phyloP scores from a whole-genome alignment of 2,113 vertebrate species.

The Fregetta grallaria region DNA sequence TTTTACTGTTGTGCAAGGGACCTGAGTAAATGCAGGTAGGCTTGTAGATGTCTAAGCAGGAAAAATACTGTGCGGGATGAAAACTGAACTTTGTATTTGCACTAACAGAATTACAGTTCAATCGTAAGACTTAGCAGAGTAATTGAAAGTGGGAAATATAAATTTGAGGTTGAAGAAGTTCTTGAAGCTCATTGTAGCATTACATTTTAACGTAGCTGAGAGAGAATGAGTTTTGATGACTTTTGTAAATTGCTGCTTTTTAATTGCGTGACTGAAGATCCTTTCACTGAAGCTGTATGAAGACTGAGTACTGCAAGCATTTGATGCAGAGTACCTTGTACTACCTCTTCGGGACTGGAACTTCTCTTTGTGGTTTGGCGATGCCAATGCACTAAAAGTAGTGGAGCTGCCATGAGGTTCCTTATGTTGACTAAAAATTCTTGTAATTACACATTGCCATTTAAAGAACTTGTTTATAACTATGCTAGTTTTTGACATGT shows the following conservation, averaged over 20 bases:
- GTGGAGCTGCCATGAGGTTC: not conserved
- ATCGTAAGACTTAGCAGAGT: not conserved
- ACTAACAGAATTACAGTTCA: not conserved
- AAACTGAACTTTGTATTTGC: slow-evolving; percentile 4
- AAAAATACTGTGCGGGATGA: not conserved
- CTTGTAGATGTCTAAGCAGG: not conserved
- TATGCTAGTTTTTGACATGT: not conserved
- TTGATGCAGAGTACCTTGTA: not conserved
- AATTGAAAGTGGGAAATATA: not conserved
- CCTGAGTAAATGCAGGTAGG: not conserved
- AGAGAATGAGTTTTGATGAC: not conserved
- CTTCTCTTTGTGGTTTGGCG: not conserved
- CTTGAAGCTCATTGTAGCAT: not conserved
- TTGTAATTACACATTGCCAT: not conserved
- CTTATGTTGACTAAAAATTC: not conserved
- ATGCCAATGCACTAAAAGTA: not conserved
- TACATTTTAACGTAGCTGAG: not conserved
- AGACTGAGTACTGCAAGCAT: rapidly evolving
- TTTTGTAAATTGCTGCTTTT: not conserved
- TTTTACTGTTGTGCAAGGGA: not conserved
- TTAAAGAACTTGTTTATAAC: slow-evolving; percentile 32
- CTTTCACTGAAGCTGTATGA: not conserved
- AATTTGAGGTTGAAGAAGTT: not conserved
- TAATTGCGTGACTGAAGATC: not conserved
- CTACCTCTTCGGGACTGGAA: not conserved